phyloP scores from a whole-genome alignment of 2,113 vertebrate genomes.

The Tetraodon nigroviridis region DNA sequence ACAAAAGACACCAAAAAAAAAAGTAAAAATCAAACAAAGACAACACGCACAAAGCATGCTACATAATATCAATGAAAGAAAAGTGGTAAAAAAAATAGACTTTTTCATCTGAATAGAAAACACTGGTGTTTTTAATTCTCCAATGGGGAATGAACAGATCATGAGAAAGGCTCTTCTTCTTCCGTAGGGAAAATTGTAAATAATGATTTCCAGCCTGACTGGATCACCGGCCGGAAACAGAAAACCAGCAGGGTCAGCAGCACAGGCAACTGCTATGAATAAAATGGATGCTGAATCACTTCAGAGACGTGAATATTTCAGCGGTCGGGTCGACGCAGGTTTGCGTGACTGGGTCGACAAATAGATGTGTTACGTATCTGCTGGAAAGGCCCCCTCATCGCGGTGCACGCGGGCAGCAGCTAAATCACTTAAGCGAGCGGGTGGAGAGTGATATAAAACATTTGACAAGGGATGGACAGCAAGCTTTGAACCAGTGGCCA shows the following conservation, averaged over 20 bases:
- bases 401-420: constrained; percentile 48
- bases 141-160: neutral
- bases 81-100: neutral
- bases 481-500: constrained; percentile 43
- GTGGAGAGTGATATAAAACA: constrained; percentile 69
- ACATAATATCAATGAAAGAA: no score
- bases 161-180: neutral
- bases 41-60: neutral
- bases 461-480: constrained; percentile 40
- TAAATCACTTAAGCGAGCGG: constrained; percentile 59
- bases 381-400: constrained; percentile 29
- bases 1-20: constrained; percentile 17
- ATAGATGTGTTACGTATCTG: constrained; percentile 29
- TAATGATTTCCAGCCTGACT: neutral
- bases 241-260: neutral
- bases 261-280: neutral
- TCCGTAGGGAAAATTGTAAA: no score
- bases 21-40: neutral
- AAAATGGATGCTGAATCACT: constrained; percentile 11
- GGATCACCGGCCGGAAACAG: neutral
- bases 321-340: constrained; percentile 8
- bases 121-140: no score
- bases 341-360: constrained; percentile 35
- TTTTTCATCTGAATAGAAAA: neutral
- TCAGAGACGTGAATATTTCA: constrained; percentile 1